Evolutionary conservation across 2,113 vertebrate species (phyloP).

Genomic region (Desmodus rotundus): DNA sequence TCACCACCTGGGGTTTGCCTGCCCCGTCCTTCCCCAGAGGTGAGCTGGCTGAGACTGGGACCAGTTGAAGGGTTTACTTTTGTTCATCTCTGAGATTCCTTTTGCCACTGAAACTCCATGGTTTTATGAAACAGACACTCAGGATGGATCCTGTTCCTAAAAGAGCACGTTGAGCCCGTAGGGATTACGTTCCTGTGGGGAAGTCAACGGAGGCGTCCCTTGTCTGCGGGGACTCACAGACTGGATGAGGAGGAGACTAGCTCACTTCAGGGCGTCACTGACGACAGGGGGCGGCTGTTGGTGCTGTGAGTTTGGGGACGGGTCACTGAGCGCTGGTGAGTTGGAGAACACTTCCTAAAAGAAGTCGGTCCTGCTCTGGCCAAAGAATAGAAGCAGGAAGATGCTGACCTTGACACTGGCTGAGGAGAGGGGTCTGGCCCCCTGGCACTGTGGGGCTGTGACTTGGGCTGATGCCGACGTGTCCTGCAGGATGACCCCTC

Average conservation of each 20-base stretch:
- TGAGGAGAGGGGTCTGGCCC: rapidly evolving
- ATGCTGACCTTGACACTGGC: background rate
- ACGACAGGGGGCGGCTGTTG: background rate
- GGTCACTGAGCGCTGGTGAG: background rate
- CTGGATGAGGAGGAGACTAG: background rate
- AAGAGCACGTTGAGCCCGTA: background rate
- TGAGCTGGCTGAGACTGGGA: background rate
- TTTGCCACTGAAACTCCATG: background rate
- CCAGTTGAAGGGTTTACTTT: background rate
- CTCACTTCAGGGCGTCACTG: rapidly evolving
- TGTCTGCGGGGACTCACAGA: background rate
- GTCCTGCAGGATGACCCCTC: background rate
- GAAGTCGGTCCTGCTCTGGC: background rate
- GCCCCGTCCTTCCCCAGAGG: background rate
- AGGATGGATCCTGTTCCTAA: background rate
- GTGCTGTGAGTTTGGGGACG: background rate
- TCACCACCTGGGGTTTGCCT: background rate
- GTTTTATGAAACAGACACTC: background rate
- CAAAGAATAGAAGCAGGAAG: background rate
- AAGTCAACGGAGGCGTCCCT: background rate
- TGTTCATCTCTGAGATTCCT: background rate
- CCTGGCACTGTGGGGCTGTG: background rate
- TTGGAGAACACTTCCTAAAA: background rate
- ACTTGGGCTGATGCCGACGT: background rate
- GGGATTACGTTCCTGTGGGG: background rate